Percentiles rank a stretch among this genome's conserved stretches.
These are phyloP conservation scores for Micrasema minimum DNA, from an alignment of 1,140 invertebrate genomes.

Conservation along the genomic window DNA sequence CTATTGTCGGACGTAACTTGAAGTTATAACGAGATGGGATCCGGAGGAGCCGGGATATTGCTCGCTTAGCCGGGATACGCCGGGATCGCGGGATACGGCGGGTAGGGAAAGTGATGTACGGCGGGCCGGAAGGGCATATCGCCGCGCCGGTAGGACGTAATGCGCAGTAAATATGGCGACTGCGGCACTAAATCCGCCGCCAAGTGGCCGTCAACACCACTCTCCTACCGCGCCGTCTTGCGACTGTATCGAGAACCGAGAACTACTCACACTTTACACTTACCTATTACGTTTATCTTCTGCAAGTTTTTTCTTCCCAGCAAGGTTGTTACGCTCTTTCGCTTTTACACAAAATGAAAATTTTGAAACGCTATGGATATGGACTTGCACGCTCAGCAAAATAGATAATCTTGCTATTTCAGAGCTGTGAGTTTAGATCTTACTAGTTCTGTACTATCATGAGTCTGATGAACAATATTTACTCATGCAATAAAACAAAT, in stretches of 20 bases:
- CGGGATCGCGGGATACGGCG: conserved; percentile 3
- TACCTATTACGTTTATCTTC: background rate
- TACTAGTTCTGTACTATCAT: no score
- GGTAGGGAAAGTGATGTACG: conserved; percentile 42
- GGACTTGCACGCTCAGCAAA: no score
- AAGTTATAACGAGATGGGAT: conserved; percentile 51
- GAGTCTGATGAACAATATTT: no score
- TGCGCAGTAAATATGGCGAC: conserved; percentile 46
- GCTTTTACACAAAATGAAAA: background rate
- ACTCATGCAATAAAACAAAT: no score
- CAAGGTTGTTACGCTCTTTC: background rate
- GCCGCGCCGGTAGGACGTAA: conserved; percentile 40
- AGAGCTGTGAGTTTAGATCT: no score
- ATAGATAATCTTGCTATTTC: no score
- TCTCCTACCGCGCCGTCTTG: background rate
- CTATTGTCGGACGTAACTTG: conserved; percentile 49
- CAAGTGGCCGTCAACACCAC: background rate
- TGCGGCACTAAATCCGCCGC: conserved; percentile 18
- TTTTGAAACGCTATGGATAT: no score
- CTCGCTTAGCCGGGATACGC: conserved; percentile 41
- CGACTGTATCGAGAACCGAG: background rate
- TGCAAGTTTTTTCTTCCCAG: background rate
- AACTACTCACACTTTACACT: background rate
- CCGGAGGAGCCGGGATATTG: conserved; percentile 42
- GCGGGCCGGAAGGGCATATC: conserved; percentile 33